phyloP scores from a whole-genome alignment of 2,797 vertebrate species.

The Semotilus atromaculatus region DNA sequence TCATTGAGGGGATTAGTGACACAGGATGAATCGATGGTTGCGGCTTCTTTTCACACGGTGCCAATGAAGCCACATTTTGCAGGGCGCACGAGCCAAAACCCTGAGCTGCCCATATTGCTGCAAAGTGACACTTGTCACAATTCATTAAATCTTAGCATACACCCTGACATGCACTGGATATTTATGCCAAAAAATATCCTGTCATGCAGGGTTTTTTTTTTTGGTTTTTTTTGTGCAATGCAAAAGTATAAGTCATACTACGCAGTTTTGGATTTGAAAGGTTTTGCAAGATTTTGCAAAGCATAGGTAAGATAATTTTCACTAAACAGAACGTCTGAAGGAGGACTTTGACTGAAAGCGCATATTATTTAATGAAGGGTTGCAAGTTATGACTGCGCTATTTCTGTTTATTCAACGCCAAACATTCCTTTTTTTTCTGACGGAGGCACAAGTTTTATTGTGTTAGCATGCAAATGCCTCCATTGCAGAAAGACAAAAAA shows the following conservation, averaged over 20 bases:
- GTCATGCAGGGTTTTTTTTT: not conserved
- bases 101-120: constrained; percentile 38
- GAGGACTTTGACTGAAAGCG: not conserved
- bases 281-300: constrained; percentile 4
- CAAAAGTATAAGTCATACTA: not conserved
- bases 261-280: not conserved
- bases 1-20: constrained; percentile 62
- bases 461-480: not conserved
- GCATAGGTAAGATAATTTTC: not conserved
- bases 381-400: not conserved
- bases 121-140: constrained; percentile 58
- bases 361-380: not conserved
- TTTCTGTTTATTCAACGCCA: not conserved
- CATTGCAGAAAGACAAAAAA: not conserved
- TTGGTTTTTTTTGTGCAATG: not conserved
- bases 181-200: constrained; percentile 24
- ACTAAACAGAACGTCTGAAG: not conserved
- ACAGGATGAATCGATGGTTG: constrained; percentile 51
- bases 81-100: constrained; percentile 50
- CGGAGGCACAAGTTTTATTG: not conserved
- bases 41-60: constrained; percentile 61
- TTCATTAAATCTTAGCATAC: constrained; percentile 38
- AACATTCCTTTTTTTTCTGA: not conserved
- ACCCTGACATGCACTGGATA: constrained; percentile 34
- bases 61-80: constrained; percentile 55